Percentiles rank a stretch among this genome's conserved stretches.
These are phyloP conservation scores for Rynchops niger DNA, from an alignment of 2,113 vertebrate species.

Conservation along the genomic window DNA sequence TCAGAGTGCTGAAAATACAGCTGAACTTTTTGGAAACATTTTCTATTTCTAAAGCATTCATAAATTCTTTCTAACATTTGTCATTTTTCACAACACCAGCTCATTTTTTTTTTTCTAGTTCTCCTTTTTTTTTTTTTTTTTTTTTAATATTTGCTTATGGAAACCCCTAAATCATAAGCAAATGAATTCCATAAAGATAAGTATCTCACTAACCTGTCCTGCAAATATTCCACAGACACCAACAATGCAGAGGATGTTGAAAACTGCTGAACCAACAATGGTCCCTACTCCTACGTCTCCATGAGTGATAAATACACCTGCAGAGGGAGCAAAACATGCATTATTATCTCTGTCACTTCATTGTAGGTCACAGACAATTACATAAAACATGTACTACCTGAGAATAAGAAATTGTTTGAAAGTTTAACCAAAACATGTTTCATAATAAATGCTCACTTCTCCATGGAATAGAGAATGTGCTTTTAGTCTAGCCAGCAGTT, in stretches of 20 bases:
- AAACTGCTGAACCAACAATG: constrained; percentile 96
- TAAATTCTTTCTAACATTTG: neutral
- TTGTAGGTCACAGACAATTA: neutral
- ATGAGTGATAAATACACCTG: constrained; percentile 97
- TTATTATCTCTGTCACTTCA: neutral
- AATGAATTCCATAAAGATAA: neutral
- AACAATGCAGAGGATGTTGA: constrained; percentile 97
- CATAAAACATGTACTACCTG: neutral
- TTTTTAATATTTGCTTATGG: neutral
- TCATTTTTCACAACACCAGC: neutral
- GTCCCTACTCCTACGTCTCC: constrained; percentile 97
- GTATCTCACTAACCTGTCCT: constrained; percentile 86
- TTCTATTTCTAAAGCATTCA: neutral
- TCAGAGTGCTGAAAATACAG: neutral
- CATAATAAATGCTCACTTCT: neutral
- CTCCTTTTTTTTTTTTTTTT: neutral
- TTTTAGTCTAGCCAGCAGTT: neutral
- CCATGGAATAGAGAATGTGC: neutral
- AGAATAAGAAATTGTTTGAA: neutral
- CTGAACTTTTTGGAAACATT: neutral
- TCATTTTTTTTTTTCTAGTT: neutral
- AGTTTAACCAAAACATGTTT: neutral
- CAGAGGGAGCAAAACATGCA: neutral
- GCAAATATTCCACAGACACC: constrained; percentile 96
- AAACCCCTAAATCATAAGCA: neutral